Conservation (phyloP, 1,140 invertebrate species). For the Asobara japonica region DNA sequence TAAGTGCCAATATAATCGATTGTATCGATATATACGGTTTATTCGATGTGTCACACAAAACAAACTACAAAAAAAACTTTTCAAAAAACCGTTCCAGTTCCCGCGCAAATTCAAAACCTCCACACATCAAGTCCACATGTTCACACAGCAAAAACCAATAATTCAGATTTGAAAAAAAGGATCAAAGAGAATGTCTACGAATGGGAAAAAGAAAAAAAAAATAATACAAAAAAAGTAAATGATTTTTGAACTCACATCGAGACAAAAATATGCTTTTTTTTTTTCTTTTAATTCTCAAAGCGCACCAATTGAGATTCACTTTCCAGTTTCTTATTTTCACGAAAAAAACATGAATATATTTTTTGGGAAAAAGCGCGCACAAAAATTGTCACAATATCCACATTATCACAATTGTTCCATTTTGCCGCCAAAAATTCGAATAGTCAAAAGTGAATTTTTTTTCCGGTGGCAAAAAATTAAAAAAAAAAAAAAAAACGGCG, state of each 20-base stretch:
- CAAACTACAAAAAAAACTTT: background rate
- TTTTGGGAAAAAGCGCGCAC: background rate
- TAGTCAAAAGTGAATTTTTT: too few species aligned
- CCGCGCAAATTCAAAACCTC: slow-evolving; percentile 9
- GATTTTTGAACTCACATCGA: slow-evolving; percentile 15
- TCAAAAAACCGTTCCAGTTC: slow-evolving; percentile 12
- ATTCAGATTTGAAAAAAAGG: background rate
- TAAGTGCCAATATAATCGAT: background rate
- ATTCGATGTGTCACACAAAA: background rate
- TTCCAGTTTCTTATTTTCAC: background rate
- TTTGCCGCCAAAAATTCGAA: too few species aligned
- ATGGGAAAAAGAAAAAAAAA: background rate
- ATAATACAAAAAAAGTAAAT: slow-evolving; percentile 5
- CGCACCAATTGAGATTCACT: background rate
- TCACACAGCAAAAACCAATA: background rate
- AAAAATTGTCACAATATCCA: background rate
- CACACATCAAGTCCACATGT: slow-evolving; percentile 13
- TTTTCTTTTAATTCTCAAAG: background rate
- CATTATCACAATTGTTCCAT: background rate
- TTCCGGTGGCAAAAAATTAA: too few species aligned
- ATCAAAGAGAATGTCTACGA: background rate
- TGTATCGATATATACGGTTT: too few species aligned
- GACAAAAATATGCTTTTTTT: background rate
- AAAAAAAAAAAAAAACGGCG: too few species aligned
- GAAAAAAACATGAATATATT: background rate